These are phyloP conservation scores for Halocynthia aurantium DNA, from an alignment of 23 tunicate species.

Conservation along the genomic window DNA sequence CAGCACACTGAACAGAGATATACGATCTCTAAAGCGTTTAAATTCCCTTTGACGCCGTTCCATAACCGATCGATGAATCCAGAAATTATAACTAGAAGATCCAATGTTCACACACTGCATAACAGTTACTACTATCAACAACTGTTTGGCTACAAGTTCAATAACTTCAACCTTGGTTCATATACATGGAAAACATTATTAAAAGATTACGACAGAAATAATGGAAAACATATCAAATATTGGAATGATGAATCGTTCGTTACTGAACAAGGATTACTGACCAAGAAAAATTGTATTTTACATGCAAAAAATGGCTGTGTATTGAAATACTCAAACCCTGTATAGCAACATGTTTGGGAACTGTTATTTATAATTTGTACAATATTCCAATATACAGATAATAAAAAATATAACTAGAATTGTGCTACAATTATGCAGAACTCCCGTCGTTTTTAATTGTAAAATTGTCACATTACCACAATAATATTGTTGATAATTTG, in stretches of 20 bases:
- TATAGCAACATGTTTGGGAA: too few relatives aligned
- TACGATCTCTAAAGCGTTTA: conserved; percentile 8
- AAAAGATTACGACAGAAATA: conserved; percentile 15
- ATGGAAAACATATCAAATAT: not conserved
- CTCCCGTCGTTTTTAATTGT: too few relatives aligned
- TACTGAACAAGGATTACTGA: conserved; percentile 10
- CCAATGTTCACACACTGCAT: conserved; percentile 30
- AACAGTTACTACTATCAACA: conserved; percentile 31
- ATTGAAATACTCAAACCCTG: too few relatives aligned
- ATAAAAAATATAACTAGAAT: too few relatives aligned
- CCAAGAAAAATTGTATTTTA: not conserved
- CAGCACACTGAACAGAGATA: not conserved
- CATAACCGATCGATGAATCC: conserved; percentile 45
- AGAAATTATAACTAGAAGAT: conserved; percentile 18
- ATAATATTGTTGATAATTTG: too few relatives aligned
- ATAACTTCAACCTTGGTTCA: conserved; percentile 29
- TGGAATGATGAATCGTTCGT: conserved; percentile 12
- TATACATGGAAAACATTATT: conserved; percentile 20
- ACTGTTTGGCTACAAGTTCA: conserved; percentile 56
- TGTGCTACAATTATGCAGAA: too few relatives aligned
- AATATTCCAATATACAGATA: too few relatives aligned
- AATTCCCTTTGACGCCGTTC: conserved; percentile 61
- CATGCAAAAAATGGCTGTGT: too few relatives aligned
- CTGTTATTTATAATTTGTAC: too few relatives aligned
- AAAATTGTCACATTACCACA: too few relatives aligned